Base-by-base conservation (phyloP, 2,797 vertebrate genomes). In the Choloepus didactylus region DNA sequence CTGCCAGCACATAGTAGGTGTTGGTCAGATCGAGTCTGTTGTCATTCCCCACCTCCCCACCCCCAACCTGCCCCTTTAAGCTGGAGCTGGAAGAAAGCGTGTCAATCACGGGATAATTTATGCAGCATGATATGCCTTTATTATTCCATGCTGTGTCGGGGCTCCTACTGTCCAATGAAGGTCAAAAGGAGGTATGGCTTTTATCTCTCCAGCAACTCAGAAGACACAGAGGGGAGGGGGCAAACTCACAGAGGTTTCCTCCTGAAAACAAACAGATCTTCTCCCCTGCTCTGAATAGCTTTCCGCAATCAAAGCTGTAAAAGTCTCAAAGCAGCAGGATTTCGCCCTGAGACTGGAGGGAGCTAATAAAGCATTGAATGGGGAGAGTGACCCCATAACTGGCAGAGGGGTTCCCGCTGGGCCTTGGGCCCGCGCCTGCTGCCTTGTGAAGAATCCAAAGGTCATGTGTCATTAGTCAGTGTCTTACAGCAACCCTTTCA, bases 391-490 rank as follows among this genome's bases (percentile, higher is more conserved):
- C 97, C 97, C 97, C 97, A 73, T 59, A 96, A 95, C 97, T 96
- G 95, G 96, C 96, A 95, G 84, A 96, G 91, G 95, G 93, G 97
- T 96, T 93, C 97, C 97, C 4, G 96, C 97, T 97, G 97, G 72
- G 97, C 91, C 81, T 29, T n/a, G 76, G 93, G 95, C 95, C 96
- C 56, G 72, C 25, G 91, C 96, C 96, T 89, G 95, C 95, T 88
- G 97, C 96, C 95, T 97, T 80, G 31, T 67, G 76, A 92, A 97
- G 97, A 95, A 97, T 97, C 88, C 93, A 97, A 94, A 96, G 97
- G 97, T 97, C 96, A 97, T 93, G 94, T 97, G 96, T 95, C 97
- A 97, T 97, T 97, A 96, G 96, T 97, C 97, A 97, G 96, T 97
- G 97, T 97, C 97, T 96, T 89, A 83, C 44, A 56, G 90, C 64